Evolutionary conservation across 2,113 vertebrate genomes (phyloP).

Genomic region (Cygnus atratus): DNA sequence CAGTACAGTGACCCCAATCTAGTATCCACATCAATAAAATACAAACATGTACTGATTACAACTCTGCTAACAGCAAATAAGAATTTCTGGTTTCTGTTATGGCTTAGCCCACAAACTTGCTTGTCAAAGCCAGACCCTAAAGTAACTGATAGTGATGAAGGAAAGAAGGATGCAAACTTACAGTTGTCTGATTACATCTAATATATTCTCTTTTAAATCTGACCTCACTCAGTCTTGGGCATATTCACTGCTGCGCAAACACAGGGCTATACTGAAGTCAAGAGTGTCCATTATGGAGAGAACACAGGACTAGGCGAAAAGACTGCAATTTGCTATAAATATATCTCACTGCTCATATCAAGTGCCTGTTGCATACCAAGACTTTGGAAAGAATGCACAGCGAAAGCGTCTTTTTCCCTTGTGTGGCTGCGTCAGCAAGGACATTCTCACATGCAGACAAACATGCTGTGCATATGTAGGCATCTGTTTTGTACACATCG

Average conservation of each 20-base stretch:
- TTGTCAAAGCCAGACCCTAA: background rate
- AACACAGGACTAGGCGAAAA: background rate
- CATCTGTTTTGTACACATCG: background rate
- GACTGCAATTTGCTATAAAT: background rate
- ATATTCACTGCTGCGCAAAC: background rate
- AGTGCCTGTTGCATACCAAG: background rate
- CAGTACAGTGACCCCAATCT: slow-evolving; percentile 34
- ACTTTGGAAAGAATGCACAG: background rate
- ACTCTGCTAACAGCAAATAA: background rate
- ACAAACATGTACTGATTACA: background rate
- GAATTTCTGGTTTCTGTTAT: background rate
- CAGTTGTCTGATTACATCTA: background rate
- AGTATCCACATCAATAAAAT: slow-evolving; percentile 6
- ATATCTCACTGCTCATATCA: background rate
- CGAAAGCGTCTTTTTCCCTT: background rate
- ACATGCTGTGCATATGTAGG: background rate
- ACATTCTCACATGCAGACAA: background rate
- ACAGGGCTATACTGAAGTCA: background rate
- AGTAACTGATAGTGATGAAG: background rate
- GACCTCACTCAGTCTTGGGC: background rate
- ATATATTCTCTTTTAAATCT: background rate
- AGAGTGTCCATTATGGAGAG: background rate
- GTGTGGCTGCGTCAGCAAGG: background rate
- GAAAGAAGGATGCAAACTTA: background rate
- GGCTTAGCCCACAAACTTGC: background rate